phyloP scores from a whole-genome alignment of 2,113 vertebrate genomes.

The Rhynchopsitta pachyrhyncha region DNA sequence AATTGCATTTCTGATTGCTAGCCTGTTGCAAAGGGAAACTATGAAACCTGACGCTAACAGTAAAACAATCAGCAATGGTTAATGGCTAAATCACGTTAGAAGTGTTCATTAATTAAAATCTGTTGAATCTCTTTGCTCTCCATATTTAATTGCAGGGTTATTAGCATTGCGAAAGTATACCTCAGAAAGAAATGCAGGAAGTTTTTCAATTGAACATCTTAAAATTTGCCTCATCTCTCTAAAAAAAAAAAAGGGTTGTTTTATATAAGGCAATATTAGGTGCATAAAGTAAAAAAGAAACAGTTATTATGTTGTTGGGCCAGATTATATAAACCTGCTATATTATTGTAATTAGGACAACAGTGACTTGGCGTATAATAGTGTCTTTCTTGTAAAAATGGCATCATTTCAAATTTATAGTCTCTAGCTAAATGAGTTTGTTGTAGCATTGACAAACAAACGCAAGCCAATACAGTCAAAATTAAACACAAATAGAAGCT shows the following conservation, averaged over 20 bases:
- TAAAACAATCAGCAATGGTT: conserved; percentile 40
- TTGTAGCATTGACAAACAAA: conserved; percentile 69
- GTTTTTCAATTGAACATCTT: background rate
- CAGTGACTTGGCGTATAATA: conserved; percentile 66
- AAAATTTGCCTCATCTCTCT: background rate
- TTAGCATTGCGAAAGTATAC: conserved; percentile 12
- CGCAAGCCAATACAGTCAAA: conserved; percentile 46
- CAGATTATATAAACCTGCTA: conserved; percentile 64
- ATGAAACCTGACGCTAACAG: background rate
- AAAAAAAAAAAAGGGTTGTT: background rate
- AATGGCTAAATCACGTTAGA: conserved; percentile 20
- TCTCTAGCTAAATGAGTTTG: conserved; percentile 74
- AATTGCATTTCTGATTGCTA: conserved; percentile 52
- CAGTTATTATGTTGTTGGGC: conserved; percentile 60
- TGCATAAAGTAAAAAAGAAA: conserved; percentile 19
- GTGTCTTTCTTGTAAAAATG: conserved; percentile 74
- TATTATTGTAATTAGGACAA: conserved; percentile 76
- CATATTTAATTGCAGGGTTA: conserved; percentile 12
- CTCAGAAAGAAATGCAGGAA: background rate
- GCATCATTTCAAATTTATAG: conserved; percentile 73
- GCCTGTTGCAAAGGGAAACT: background rate
- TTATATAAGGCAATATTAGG: conserved; percentile 6
- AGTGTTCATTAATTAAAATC: conserved; percentile 59
- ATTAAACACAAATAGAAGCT: conserved; percentile 64
- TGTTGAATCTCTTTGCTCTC: background rate